A percentile compares a stretch with the other conserved stretches of the same genome.
phyloP scores from a whole-genome alignment of 2,113 vertebrate genomes.

The Notiomystis cincta region DNA sequence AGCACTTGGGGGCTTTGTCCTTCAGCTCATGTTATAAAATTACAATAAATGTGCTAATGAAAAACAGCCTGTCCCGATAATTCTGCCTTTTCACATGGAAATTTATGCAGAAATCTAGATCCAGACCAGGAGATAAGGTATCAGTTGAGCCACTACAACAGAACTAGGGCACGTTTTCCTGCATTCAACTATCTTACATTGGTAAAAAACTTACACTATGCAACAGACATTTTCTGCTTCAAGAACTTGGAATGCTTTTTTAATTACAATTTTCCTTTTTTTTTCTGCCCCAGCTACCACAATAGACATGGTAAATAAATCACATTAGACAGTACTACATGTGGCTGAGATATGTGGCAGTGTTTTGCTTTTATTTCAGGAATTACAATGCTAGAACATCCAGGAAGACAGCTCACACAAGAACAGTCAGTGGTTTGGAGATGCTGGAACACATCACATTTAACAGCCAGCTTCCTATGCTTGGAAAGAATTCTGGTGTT shows the following conservation, averaged over 20 bases:
- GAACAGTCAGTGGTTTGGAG: constrained; percentile 81
- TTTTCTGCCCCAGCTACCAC: background rate
- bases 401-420: constrained; percentile 81
- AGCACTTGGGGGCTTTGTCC: background rate
- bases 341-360: constrained; percentile 67
- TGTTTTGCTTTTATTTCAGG: constrained; percentile 84
- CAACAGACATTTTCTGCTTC: background rate
- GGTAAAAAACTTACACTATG: background rate
- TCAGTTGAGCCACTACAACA: background rate
- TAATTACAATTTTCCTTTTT: background rate
- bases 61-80: background rate
- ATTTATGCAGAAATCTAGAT: background rate
- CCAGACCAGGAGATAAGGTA: background rate
- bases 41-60: background rate
- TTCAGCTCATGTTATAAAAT: background rate
- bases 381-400: constrained; percentile 78
- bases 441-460: constrained; percentile 66
- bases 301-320: background rate
- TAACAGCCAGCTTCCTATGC: constrained; percentile 19
- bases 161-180: background rate
- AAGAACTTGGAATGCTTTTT: background rate
- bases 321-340: background rate
- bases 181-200: background rate
- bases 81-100: background rate
- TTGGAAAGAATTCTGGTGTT: background rate